Evolutionary conservation across 2,797 vertebrate genomes (phyloP).

Genomic region (Sciaenops ocellatus): DNA sequence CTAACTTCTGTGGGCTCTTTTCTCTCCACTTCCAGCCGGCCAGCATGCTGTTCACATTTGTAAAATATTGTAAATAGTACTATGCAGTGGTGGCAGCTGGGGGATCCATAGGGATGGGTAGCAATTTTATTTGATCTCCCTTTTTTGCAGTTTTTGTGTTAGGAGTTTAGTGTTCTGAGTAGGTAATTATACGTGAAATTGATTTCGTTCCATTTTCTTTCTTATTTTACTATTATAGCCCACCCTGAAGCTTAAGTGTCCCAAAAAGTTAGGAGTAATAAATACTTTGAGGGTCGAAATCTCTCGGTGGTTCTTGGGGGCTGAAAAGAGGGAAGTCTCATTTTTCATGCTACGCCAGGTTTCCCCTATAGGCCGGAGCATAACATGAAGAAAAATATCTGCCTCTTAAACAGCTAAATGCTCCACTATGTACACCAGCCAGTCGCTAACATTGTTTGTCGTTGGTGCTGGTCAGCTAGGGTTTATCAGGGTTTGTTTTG

Average conservation of each 20-base stretch:
- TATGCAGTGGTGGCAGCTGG: not conserved
- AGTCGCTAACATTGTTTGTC: not conserved
- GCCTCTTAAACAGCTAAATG: constrained; percentile 4
- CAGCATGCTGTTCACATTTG: not conserved
- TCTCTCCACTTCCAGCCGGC: not conserved
- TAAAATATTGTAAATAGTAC: not conserved
- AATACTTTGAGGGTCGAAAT: constrained; percentile 3
- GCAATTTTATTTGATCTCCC: not conserved
- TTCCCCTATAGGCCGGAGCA: constrained; percentile 10
- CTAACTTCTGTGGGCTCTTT: not conserved
- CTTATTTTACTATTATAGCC: not conserved
- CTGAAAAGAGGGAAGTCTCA: constrained; percentile 1
- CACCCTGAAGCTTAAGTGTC: constrained; percentile 7
- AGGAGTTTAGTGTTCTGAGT: not conserved
- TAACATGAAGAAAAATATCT: constrained; percentile 3
- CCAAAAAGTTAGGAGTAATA: constrained; percentile 7
- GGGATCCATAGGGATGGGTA: not conserved
- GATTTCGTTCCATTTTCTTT: not conserved
- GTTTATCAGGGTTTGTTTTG: not conserved
- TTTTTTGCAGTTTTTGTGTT: not conserved
- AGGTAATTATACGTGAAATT: not conserved
- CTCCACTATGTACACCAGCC: constrained; percentile 2
- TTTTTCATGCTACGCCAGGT: constrained; percentile 18
- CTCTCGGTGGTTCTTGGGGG: not conserved
- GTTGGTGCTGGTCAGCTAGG: not conserved